phyloP scores from a whole-genome alignment of 2,888 invertebrate genomes.

The Epirrhoe tristata region DNA sequence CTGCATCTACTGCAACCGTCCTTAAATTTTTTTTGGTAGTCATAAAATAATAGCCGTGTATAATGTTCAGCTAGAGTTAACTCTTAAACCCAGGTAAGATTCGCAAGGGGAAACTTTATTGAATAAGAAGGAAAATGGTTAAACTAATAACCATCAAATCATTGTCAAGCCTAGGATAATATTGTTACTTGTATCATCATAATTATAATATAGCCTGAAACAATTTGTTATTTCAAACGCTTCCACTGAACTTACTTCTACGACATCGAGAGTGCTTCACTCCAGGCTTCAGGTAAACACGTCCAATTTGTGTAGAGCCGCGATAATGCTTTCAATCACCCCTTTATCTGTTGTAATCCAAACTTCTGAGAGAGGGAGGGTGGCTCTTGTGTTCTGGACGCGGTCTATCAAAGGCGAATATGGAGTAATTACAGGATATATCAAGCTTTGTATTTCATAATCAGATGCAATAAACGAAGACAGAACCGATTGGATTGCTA shows the following conservation, averaged over 20 bases:
- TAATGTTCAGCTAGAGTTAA: too few species aligned
- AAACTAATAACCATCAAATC: too few species aligned
- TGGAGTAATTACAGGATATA: constrained; percentile 58
- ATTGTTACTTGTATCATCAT: too few species aligned
- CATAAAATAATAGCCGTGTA: too few species aligned
- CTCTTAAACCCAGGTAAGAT: too few species aligned
- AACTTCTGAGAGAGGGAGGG: constrained; percentile 54
- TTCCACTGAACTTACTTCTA: constrained; percentile 52
- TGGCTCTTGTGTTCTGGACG: constrained; percentile 53
- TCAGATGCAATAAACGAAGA: constrained; percentile 62
- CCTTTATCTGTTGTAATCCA: constrained; percentile 66
- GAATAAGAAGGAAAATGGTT: too few species aligned
- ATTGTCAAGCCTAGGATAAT: too few species aligned
- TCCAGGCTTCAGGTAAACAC: constrained; percentile 71
- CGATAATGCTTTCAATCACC: constrained; percentile 66
- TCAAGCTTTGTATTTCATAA: constrained; percentile 64
- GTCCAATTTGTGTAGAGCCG: constrained; percentile 62
- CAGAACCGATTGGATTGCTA: constrained; percentile 3
- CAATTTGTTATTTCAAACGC: constrained; percentile 18
- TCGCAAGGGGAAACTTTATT: too few species aligned
- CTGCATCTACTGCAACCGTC: too few species aligned
- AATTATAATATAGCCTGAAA: too few species aligned
- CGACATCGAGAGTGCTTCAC: constrained; percentile 63
- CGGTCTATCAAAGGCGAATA: constrained; percentile 56
- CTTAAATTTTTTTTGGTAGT: too few species aligned